Conservation (phyloP, 1,140 invertebrate genomes). For the Psilanteris sp. region DNA sequence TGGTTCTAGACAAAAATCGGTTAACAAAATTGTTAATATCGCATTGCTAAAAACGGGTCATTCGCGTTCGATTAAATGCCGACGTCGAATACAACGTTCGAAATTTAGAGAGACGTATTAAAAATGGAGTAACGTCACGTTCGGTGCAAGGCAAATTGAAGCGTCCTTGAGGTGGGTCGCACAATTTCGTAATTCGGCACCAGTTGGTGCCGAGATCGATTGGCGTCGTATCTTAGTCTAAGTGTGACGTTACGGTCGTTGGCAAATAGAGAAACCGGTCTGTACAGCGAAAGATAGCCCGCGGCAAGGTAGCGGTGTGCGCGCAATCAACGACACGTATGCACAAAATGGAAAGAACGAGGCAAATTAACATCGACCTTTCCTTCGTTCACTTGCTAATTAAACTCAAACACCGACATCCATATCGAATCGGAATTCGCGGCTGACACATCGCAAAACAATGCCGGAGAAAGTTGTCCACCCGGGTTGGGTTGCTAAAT, state of each 20-base stretch:
- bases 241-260: constrained; percentile 69
- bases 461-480: constrained; percentile 41
- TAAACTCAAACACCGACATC: constrained; percentile 12
- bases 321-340: constrained; percentile 40
- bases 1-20: constrained; percentile 88
- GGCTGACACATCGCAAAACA: constrained; percentile 34
- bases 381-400: constrained; percentile 50
- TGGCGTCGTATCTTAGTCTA: constrained; percentile 68
- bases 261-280: constrained; percentile 70
- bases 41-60: too few relatives aligned
- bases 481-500: constrained; percentile 13
- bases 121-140: neutral
- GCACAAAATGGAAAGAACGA: constrained; percentile 31
- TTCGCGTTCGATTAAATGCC: too few relatives aligned
- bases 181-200: constrained; percentile 69
- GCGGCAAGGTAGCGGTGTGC: constrained; percentile 71
- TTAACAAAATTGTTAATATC: constrained; percentile 43
- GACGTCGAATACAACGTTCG: too few relatives aligned
- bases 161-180: constrained; percentile 59
- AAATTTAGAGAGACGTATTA: neutral
- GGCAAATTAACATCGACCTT: constrained; percentile 53
- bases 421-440: constrained; percentile 18
- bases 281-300: constrained; percentile 56
- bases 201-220: constrained; percentile 35
- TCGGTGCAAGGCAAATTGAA: constrained; percentile 11